A percentile compares a stretch with the other conserved stretches of the same genome.
Conservation (phyloP, 2,888 invertebrate genomes). For the Unio delphinus region DNA sequence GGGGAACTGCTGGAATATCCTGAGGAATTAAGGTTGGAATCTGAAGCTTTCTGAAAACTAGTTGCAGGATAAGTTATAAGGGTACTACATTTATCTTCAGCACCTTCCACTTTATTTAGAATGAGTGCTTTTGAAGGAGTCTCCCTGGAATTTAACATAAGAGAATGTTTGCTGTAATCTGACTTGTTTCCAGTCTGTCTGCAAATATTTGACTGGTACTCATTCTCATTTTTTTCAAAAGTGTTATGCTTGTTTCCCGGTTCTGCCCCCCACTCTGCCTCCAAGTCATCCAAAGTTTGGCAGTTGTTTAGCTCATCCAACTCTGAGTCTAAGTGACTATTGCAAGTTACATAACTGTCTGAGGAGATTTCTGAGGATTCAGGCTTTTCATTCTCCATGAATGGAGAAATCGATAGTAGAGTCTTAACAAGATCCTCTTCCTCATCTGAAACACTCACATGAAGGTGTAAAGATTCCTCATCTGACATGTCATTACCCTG, state of each 20-base stretch:
- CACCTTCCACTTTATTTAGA: too few relatives aligned
- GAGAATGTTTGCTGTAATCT: too few relatives aligned
- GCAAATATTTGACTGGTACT: neutral
- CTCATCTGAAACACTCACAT: slow-evolving; percentile 20
- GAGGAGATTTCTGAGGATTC: slow-evolving; percentile 18
- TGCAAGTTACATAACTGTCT: slow-evolving; percentile 49
- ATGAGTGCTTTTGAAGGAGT: too few relatives aligned
- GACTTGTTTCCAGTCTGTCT: too few relatives aligned
- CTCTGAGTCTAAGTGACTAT: slow-evolving; percentile 19
- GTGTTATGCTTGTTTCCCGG: neutral
- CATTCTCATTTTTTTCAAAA: neutral
- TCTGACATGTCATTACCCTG: too few relatives aligned
- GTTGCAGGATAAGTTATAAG: too few relatives aligned
- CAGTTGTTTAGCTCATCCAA: neutral
- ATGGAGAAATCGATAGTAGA: too few relatives aligned
- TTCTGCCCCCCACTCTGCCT: neutral
- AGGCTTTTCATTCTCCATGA: neutral
- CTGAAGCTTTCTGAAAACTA: too few relatives aligned
- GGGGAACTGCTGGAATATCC: too few relatives aligned
- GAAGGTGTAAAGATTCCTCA: slow-evolving; percentile 22
- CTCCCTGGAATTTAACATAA: too few relatives aligned
- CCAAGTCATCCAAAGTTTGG: slow-evolving; percentile 12
- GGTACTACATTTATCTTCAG: too few relatives aligned
- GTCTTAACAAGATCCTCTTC: slow-evolving; percentile 4
- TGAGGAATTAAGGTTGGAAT: too few relatives aligned